Evolutionary conservation across 1,140 invertebrate species (phyloP).

Genomic region (Capitella teleta): DNA sequence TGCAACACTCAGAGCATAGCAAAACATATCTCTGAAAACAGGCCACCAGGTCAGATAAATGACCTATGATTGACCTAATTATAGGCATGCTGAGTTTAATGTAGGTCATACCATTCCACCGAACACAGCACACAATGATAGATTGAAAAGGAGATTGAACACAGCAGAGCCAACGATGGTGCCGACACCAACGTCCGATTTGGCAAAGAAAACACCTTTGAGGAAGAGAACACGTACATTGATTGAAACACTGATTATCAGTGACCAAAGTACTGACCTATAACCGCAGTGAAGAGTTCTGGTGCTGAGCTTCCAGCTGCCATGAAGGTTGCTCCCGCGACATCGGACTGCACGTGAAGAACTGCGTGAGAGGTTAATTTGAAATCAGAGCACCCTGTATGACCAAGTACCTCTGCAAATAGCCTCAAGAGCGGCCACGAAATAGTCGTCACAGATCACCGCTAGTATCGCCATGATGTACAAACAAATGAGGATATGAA

Average conservation of each 20-base stretch:
- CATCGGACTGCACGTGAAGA: slow-evolving; percentile 38
- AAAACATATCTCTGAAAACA: slow-evolving; percentile 73
- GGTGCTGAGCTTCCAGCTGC: slow-evolving; percentile 78
- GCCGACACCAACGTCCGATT: slow-evolving; percentile 44
- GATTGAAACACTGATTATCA: too few species aligned
- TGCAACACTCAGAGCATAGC: slow-evolving; percentile 75
- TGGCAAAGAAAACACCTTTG: not conserved
- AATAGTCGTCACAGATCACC: slow-evolving; percentile 38
- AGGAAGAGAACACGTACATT: too few species aligned
- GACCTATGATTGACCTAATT: too few species aligned
- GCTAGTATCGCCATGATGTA: too few species aligned
- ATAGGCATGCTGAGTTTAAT: too few species aligned
- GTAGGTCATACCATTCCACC: slow-evolving; percentile 61
- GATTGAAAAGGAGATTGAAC: slow-evolving; percentile 77
- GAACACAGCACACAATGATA: slow-evolving; percentile 67
- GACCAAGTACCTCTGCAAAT: too few species aligned
- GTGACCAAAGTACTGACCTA: slow-evolving; percentile 48
- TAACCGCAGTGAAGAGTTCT: slow-evolving; percentile 83
- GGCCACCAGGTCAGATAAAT: slow-evolving; percentile 87
- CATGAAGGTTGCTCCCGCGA: slow-evolving; percentile 46
- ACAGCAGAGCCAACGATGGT: slow-evolving; percentile 78
- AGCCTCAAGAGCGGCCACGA: slow-evolving; percentile 33
- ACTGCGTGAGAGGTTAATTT: too few species aligned
- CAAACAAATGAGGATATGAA: too few species aligned
- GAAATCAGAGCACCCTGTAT: too few species aligned